These are phyloP conservation scores for Ericerus pela DNA, from an alignment of 1,140 invertebrate species.

Conservation along the genomic window DNA sequence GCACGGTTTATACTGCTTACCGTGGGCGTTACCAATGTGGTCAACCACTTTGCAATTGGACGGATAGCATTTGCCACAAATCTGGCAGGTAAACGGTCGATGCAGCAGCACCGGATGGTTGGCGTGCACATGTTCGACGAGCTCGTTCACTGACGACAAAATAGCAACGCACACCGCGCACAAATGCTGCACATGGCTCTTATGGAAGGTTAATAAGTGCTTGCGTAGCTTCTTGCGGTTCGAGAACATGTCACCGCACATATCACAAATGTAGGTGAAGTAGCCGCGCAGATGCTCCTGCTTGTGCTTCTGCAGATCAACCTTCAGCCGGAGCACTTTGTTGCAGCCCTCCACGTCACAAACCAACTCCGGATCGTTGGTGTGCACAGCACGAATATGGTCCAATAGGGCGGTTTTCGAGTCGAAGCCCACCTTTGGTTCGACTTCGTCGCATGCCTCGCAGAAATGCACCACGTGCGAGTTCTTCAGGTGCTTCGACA, in stretches of 20 bases:
- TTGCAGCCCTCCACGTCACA: constrained; percentile 34
- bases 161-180: constrained; percentile 43
- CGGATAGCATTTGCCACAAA: constrained; percentile 44
- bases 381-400: constrained; percentile 41
- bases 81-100: constrained; percentile 39
- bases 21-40: constrained; percentile 44
- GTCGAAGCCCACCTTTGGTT: constrained; percentile 36
- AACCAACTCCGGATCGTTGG: constrained; percentile 37
- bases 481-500: constrained; percentile 19
- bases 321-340: constrained; percentile 39
- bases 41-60: constrained; percentile 44
- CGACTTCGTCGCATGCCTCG: constrained; percentile 31
- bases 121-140: constrained; percentile 39
- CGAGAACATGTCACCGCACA: constrained; percentile 42
- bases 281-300: constrained; percentile 36
- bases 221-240: constrained; percentile 43
- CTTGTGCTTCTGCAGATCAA: constrained; percentile 37
- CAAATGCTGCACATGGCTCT: constrained; percentile 33
- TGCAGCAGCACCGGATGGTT: constrained; percentile 35
- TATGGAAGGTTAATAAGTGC: constrained; percentile 36
- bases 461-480: constrained; percentile 17
- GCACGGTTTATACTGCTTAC: constrained; percentile 40
- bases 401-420: constrained; percentile 41
- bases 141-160: constrained; percentile 38
- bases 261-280: constrained; percentile 39